Evolutionary conservation across 1,140 invertebrate genomes (phyloP), one percentile per base, ranked within the genome.

Genomic region (Anoplophora glabripennis): DNA sequence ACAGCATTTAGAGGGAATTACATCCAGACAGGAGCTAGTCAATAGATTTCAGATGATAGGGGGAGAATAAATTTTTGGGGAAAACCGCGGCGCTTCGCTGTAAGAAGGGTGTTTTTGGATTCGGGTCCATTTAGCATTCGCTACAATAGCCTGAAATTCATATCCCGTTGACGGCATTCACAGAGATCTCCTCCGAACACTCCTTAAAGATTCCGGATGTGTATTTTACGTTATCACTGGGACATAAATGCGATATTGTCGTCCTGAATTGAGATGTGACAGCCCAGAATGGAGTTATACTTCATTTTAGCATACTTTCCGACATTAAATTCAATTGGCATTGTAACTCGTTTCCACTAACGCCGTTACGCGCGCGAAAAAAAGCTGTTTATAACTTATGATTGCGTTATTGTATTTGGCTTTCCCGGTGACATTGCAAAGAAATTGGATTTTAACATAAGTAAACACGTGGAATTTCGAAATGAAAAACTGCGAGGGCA

Each of bases 181-280:
- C n/a, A 17, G 11, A 46, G 59, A 40, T 45, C 15, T 42, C 36
- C 48, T 42, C 14, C 21, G 54, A 45, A 41, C 41, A 53, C 48
- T 63, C 41, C 56, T 63, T 54, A 53, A 46, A 44, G 61, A 59
- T 63, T 63, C 61, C 46, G 44, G 51, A 54, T 63, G 56, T 58
- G 56, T 63, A 63, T 58, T 59, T 63, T 59, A 61, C 57, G 59
- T 57, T 61, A 63, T 63, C 61, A 63, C 45, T 49, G 61, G 51
- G 59, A 63, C 56, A 62, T 63, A 63, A 63, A 63, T 63, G 61
- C 54, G 54, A 54, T 48, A 54, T 51, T 44, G 53, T 44, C 46
- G 48, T 40, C 12, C 17, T 33, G 46, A 52, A 53, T 58, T 42
- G 52, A 40, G 33, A 54, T 48, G 38, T 35, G 41, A 53, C 53